Evolutionary conservation across 2,888 invertebrate species (phyloP), one percentile per base, ranked within the genome.

Genomic region (Eulithis prunata): DNA sequence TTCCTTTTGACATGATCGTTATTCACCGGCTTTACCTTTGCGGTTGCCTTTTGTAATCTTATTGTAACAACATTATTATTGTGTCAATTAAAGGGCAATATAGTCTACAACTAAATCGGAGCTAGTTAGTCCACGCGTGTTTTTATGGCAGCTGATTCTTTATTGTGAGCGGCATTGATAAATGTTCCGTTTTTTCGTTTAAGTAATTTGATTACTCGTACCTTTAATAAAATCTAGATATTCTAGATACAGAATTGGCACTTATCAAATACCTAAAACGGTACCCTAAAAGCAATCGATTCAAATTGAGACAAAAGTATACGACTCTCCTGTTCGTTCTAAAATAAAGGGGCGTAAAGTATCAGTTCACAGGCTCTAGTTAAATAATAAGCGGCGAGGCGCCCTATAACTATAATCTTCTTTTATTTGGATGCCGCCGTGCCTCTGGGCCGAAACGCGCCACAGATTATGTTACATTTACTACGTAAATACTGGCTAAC

Each of bases 1-100:
- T 88, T 87, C 88, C 86, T 90, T 92, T 91, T 91, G 91, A 92
- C 91, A 91, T 87, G 89, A 89, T 91, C 89, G 88, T 91, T 90
- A 92, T 89, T 85, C 84, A 85, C 86, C 84, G 82, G 81, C 86
- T 83, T 88, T 85, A 87, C 87, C 89, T 91, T 84, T 87, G 91
- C 89, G 91, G 90, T 88, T 83, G 83, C 81, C 89, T 88, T 90
- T 89, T 89, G 90, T 91, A 85, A 79, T 80, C 82, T 84, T 81
- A 84, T 83, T 84, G 85, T 88, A 87, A 90, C 89, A 90, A 88
- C 87, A 88, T 90, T 89, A 89, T 90, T 91, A 91, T 89, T 84
- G 85, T 87, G 85, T 92, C 89, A 91, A 93, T 93, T 91, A 89
- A 82, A 83, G 79, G 79, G 84, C 85, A 84, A 87, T 89, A 88